phyloP scores from a whole-genome alignment of 2,888 invertebrate species.

The Chironomus riparius region DNA sequence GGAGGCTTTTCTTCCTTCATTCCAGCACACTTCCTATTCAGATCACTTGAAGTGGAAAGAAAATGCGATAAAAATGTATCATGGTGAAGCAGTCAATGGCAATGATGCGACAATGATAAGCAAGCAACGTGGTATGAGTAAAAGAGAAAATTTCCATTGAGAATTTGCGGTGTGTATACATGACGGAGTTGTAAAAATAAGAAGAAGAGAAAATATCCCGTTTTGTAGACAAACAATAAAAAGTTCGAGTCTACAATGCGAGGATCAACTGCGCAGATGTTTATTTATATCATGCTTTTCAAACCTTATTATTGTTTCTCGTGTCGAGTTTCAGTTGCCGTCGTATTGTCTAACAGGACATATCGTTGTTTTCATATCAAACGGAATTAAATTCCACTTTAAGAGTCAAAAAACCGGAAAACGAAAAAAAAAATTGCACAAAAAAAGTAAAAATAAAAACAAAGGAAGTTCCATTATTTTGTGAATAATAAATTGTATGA shows the following conservation, averaged over 20 bases:
- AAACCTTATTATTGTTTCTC: not conserved
- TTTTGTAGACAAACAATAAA: not conserved
- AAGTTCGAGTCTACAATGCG: not conserved
- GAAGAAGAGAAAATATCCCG: not conserved
- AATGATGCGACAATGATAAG: not conserved
- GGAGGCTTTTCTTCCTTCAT: not conserved
- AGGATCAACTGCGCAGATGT: conserved; percentile 20
- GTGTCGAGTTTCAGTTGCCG: conserved; percentile 1
- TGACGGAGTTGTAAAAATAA: not conserved
- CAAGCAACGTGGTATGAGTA: too few species aligned
- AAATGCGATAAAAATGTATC: conserved; percentile 1
- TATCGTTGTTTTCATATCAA: not conserved
- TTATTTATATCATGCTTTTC: not conserved
- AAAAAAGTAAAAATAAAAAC: not conserved
- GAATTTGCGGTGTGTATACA: not conserved
- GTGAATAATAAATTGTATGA: conserved; percentile 14
- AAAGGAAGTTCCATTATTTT: not conserved
- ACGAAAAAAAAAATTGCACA: not conserved
- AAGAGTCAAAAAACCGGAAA: not conserved
- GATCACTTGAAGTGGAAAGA: not conserved
- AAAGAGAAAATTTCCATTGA: not conserved
- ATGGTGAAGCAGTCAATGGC: not conserved
- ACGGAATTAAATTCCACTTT: not conserved
- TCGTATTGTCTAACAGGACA: not conserved
- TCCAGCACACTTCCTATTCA: not conserved